Conservation (phyloP, 2,888 invertebrate genomes). For the Pachliopta kotzebuea region DNA sequence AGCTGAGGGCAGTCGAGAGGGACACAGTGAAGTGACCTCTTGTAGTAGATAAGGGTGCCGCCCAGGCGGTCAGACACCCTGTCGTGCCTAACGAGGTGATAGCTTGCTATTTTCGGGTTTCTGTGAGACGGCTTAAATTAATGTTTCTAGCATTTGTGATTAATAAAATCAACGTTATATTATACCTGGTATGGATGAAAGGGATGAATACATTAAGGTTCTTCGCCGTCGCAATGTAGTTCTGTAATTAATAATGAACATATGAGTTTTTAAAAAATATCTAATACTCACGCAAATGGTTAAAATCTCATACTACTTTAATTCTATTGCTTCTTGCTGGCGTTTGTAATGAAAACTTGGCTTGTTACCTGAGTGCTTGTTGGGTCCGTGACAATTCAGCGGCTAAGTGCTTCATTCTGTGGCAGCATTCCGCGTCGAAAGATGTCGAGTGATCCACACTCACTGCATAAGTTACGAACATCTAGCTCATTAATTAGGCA, state of each 20-base stretch:
- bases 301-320: slow-evolving; percentile 14
- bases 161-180: neutral
- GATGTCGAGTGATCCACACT: slow-evolving; percentile 38
- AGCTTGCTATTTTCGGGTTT: too few species aligned
- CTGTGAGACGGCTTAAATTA: too few species aligned
- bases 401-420: slow-evolving; percentile 55
- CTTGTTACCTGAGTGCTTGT: slow-evolving; percentile 54
- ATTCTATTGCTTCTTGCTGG: neutral
- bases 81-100: too few species aligned
- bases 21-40: too few species aligned
- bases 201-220: slow-evolving; percentile 15
- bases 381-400: slow-evolving; percentile 55
- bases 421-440: slow-evolving; percentile 57
- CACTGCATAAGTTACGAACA: slow-evolving; percentile 34
- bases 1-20: too few species aligned
- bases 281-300: slow-evolving; percentile 9
- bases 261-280: slow-evolving; percentile 11
- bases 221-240: slow-evolving; percentile 4
- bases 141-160: neutral
- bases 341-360: slow-evolving; percentile 22
- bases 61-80: too few species aligned
- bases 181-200: slow-evolving; percentile 14
- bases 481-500: slow-evolving; percentile 23
- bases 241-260: slow-evolving; percentile 14
- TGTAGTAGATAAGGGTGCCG: too few species aligned